Evolutionary conservation across 2,113 vertebrate genomes (phyloP).

Genomic region (Peromyscus californicus): DNA sequence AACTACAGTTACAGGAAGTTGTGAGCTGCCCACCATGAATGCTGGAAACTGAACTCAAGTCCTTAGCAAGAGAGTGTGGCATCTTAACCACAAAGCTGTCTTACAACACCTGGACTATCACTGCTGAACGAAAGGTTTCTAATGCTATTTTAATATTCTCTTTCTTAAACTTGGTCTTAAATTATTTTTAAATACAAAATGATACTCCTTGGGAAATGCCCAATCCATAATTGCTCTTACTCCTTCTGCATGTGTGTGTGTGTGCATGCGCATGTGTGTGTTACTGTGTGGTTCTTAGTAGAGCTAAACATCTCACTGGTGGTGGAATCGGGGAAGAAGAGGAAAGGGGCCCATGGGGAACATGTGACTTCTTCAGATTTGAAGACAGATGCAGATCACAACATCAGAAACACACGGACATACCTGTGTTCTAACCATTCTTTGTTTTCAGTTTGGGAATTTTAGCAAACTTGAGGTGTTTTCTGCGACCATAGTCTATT

Average conservation of each 20-base stretch:
- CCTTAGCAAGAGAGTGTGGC: not conserved
- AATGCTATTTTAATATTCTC: not conserved
- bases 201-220: not conserved
- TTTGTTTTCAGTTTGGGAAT: not conserved
- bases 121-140: not conserved
- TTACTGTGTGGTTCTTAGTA: not conserved
- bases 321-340: not conserved
- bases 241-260: not conserved
- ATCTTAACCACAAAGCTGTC: not conserved
- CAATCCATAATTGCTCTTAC: not conserved
- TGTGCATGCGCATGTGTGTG: not conserved
- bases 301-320: not conserved
- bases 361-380: not conserved
- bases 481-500: not conserved
- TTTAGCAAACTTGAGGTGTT: not conserved
- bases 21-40: not conserved
- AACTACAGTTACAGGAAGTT: not conserved
- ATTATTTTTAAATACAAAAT: constrained; percentile 19
- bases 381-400: not conserved
- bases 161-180: constrained; percentile 42
- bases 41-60: not conserved
- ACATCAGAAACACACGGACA: not conserved
- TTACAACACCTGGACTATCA: no score
- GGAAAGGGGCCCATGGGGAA: accelerated
- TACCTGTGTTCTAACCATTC: not conserved